These are phyloP conservation scores for Patagioenas fasciata DNA, from an alignment of 2,113 vertebrate genomes.

Conservation along the genomic window DNA sequence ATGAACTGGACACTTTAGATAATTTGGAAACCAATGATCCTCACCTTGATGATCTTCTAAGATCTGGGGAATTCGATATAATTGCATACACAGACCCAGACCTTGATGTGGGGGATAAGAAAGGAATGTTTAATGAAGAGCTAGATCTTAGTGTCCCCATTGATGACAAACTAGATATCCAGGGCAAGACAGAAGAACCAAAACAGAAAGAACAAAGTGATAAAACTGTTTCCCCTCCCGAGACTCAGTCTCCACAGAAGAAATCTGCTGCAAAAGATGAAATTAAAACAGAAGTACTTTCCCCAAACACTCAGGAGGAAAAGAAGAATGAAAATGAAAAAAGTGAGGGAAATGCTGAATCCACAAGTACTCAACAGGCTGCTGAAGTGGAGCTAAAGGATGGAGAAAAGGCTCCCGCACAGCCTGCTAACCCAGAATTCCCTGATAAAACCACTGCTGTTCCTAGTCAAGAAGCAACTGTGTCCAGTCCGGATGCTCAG, in stretches of 20 bases:
- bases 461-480: slow-evolving; percentile 52
- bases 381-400: slow-evolving; percentile 76
- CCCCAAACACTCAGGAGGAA: slow-evolving; percentile 69
- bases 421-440: slow-evolving; percentile 46
- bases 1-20: slow-evolving; percentile 87
- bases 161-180: slow-evolving; percentile 83
- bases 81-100: slow-evolving; percentile 97
- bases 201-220: slow-evolving; percentile 70
- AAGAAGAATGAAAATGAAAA: slow-evolving; percentile 73
- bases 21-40: slow-evolving; percentile 90
- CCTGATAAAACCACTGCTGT: slow-evolving; percentile 49
- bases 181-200: slow-evolving; percentile 60
- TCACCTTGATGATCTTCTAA: slow-evolving; percentile 92
- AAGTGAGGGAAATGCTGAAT: slow-evolving; percentile 40
- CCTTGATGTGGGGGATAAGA: slow-evolving; percentile 93
- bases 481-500: slow-evolving; percentile 57
- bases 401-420: slow-evolving; percentile 22
- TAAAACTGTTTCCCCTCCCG: slow-evolving; percentile 37
- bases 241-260: slow-evolving; percentile 68
- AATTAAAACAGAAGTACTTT: slow-evolving; percentile 76
- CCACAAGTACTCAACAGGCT: slow-evolving; percentile 63
- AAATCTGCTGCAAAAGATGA: slow-evolving; percentile 54
- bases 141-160: slow-evolving; percentile 87
- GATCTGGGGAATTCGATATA: slow-evolving; percentile 94
- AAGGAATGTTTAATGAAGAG: slow-evolving; percentile 95